Percentiles rank a stretch among this genome's conserved stretches.
phyloP scores from a whole-genome alignment of 2,797 vertebrate genomes.

The Urocyon cinereoargenteus region DNA sequence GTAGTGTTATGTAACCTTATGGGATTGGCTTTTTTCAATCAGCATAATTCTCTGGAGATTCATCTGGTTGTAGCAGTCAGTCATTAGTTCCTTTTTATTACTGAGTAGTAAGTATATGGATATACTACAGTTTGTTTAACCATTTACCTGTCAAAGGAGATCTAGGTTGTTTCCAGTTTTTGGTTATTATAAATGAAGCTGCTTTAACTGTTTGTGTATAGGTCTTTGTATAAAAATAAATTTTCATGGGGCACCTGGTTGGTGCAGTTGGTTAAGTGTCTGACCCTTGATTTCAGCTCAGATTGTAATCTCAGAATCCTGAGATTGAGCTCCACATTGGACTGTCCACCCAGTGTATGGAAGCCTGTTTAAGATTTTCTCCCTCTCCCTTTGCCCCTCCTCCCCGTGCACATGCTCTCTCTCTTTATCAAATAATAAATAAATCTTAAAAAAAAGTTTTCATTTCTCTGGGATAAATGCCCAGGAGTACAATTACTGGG shows the following conservation, averaged over 20 bases:
- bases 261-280: neutral
- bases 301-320: neutral
- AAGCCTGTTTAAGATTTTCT: neutral
- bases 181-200: neutral
- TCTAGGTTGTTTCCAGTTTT: neutral
- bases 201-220: neutral
- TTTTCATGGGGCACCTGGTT: neutral
- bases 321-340: neutral
- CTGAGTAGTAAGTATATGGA: neutral
- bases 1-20: neutral
- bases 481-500: neutral
- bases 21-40: neutral
- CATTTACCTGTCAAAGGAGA: neutral
- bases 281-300: neutral
- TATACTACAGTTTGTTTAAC: neutral
- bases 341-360: neutral
- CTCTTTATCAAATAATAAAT: neutral
- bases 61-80: neutral
- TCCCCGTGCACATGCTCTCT: neutral
- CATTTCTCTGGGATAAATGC: constrained; percentile 2
- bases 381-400: neutral
- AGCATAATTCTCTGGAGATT: neutral
- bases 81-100: neutral
- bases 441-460: neutral
- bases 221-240: neutral